These are phyloP conservation scores for Brachionus koreanus DNA, from an alignment of 1,140 invertebrate species.

Conservation along the genomic window DNA sequence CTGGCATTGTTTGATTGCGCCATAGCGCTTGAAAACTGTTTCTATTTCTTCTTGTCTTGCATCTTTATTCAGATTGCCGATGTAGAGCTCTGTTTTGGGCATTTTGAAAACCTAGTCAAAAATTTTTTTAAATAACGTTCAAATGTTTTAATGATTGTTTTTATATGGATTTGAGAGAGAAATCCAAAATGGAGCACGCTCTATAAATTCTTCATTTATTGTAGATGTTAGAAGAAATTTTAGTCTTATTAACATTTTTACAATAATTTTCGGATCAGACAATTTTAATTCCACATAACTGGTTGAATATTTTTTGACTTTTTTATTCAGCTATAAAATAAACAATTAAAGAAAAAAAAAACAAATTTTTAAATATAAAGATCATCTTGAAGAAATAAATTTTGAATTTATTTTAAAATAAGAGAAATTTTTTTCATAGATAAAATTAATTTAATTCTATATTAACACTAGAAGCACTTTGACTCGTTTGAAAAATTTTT, in stretches of 20 bases:
- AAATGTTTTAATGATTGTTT: background rate
- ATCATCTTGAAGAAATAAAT: no score
- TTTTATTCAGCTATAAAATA: no score
- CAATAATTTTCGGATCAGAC: background rate
- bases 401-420: no score
- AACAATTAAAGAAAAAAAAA: no score
- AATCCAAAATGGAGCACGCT: background rate
- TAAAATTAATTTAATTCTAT: no score
- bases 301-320: background rate
- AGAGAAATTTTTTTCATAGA: no score
- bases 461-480: no score
- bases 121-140: background rate
- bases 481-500: no score
- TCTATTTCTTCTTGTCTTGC: conserved; percentile 38
- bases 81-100: conserved; percentile 24
- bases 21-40: conserved; percentile 26
- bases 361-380: no score
- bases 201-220: background rate
- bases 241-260: background rate
- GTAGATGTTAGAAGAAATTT: background rate
- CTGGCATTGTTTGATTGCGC: conserved; percentile 8
- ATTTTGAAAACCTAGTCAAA: background rate
- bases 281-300: background rate
- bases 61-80: conserved; percentile 42
- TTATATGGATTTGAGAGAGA: background rate